phyloP scores from a whole-genome alignment of 2,888 invertebrate species.

The Scrobipalpa atriplicella region DNA sequence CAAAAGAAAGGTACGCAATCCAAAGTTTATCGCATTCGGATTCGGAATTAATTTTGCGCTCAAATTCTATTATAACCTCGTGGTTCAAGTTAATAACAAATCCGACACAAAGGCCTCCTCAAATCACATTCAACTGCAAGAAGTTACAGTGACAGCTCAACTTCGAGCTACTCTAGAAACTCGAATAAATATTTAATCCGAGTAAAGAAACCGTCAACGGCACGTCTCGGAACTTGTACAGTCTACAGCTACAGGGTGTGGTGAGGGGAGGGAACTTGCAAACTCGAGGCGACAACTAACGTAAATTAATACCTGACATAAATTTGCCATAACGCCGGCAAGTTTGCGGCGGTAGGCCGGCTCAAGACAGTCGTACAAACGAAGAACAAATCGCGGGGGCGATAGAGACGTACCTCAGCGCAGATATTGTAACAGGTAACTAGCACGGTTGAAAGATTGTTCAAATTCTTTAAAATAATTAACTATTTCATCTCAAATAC shows the following conservation, averaged over 20 bases:
- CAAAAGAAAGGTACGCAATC: constrained; percentile 2
- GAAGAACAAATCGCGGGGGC: constrained; percentile 67
- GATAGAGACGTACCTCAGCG: constrained; percentile 31
- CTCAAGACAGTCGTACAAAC: constrained; percentile 55
- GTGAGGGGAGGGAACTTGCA: constrained; percentile 50
- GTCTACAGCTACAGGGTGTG: constrained; percentile 31
- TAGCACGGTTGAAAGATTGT: too few species aligned
- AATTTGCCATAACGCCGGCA: constrained; percentile 78
- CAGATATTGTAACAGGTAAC: neutral
- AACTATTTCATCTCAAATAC: too few species aligned
- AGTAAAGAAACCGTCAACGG: constrained; percentile 64
- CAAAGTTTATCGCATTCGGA: neutral
- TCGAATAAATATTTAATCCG: constrained; percentile 74
- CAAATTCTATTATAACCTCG: constrained; percentile 11
- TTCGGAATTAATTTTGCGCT: neutral
- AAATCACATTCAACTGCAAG: constrained; percentile 35
- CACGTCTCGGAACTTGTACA: constrained; percentile 57
- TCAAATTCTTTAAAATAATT: too few species aligned
- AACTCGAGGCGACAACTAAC: constrained; percentile 72
- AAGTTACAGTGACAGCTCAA: constrained; percentile 49
- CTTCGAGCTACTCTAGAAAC: constrained; percentile 51
- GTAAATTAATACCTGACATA: constrained; percentile 82
- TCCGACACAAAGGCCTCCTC: constrained; percentile 35
- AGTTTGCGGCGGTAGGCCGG: constrained; percentile 65
- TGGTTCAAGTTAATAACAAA: constrained; percentile 29